Percentiles rank a stretch among this genome's conserved stretches.
Evolutionary conservation across 2,888 invertebrate genomes (phyloP).

Genomic region (Erpobdella octoculata): DNA sequence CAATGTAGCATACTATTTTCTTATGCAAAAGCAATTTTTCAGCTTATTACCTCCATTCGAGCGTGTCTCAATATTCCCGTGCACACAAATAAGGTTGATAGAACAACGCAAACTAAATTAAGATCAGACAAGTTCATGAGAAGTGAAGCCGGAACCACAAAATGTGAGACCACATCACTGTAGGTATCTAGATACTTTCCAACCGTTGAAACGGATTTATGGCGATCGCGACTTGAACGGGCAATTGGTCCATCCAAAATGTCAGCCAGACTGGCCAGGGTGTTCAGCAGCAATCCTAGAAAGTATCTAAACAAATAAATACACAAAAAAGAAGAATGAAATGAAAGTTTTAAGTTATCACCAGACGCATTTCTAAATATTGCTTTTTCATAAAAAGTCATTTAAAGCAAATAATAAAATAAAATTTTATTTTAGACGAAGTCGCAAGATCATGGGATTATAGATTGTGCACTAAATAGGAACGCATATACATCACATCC

Average conservation of each 20-base stretch:
- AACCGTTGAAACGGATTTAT: constrained; percentile 7
- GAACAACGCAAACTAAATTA: constrained; percentile 3
- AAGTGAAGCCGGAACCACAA: constrained; percentile 30
- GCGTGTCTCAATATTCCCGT: constrained; percentile 28
- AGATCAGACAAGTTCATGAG: constrained; percentile 26
- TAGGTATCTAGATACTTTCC: constrained; percentile 28
- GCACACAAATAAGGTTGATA: constrained; percentile 22
- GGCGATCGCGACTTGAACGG: constrained; percentile 13
- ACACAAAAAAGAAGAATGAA: too few relatives aligned
- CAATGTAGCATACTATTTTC: background rate
- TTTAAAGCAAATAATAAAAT: too few relatives aligned
- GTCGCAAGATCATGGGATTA: too few relatives aligned
- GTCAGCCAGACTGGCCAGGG: constrained; percentile 27
- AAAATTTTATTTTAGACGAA: too few relatives aligned
- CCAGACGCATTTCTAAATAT: too few relatives aligned
- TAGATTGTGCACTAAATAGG: too few relatives aligned
- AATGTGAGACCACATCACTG: constrained; percentile 30
- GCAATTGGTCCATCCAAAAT: constrained; percentile 30
- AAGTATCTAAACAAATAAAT: constrained; percentile 24
- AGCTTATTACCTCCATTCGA: constrained; percentile 16
- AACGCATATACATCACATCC: too few relatives aligned
- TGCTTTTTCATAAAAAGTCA: too few relatives aligned
- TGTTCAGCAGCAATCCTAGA: constrained; percentile 25
- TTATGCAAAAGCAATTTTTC: background rate
- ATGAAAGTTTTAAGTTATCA: too few relatives aligned